Evolutionary conservation across 2,888 invertebrate species (phyloP), one percentile per base, ranked within the genome.

Genomic region (Pheosia tremula): DNA sequence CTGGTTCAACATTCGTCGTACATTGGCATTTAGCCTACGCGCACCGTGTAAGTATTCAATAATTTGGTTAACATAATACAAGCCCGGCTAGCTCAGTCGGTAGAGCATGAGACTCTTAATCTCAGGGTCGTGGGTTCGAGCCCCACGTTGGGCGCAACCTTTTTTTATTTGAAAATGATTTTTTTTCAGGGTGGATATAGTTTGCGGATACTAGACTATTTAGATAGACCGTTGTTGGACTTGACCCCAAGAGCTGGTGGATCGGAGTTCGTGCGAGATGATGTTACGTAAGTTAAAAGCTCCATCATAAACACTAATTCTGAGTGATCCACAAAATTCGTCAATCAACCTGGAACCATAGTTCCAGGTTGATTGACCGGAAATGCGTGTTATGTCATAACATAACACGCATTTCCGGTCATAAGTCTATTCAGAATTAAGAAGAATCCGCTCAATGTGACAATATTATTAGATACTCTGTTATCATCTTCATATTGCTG

Each of bases 11-110:
- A 68, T 96, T 99, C 81, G 98, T 97, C 89, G 96, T 98, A 57
- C 96, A 98, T 67, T 99, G 98, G 98, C 98, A 98, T 89, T 94
- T 98, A 79, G 98, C 98, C 10, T 98, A 98, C 91, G 97, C 98
- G 5, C 98, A 99, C 84, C 95, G 96, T 93, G 91, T 91, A 87
- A 90, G 90, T 84, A 0, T 72, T 69, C 45, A 0, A 62, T 66
- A 76, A 69, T 83, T 88, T 85, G n/a, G 3, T 0, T 0, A 0
- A 0, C 0, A 0, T 0, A 0, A 0, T 3, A 67, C 72, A n/a
- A 77, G 91, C 91, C 91, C 90, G 91, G 91, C 91, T 91, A 91
- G 91, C 91, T 91, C 91, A 91, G 91, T 91, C 91, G 91, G 91
- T 91, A 91, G 91, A 91, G 91, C 91, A 91, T 94, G 94, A 94